phyloP scores from a whole-genome alignment of 2,888 invertebrate genomes.

The Lepidocyrtinus sp. region DNA sequence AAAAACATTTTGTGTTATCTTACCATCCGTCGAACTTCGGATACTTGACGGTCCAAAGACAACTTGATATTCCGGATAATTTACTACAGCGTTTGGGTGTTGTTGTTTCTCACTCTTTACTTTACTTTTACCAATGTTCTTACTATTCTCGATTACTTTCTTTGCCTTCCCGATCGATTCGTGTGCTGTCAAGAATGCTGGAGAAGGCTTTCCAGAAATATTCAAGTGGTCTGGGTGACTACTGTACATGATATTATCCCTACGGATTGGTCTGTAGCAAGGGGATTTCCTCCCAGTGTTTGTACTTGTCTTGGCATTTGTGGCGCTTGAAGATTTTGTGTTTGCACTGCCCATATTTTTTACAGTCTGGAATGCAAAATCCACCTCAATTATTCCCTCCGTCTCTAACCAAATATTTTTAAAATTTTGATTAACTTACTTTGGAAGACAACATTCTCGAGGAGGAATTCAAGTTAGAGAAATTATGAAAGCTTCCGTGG shows the following conservation, averaged over 20 bases:
- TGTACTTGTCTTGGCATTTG: slow-evolving; percentile 34
- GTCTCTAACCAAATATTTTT: not conserved
- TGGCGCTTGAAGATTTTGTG: not conserved
- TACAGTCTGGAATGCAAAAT: slow-evolving; percentile 16
- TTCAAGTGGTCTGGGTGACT: slow-evolving; percentile 46
- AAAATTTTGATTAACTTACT: slow-evolving; percentile 4
- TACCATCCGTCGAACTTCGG: slow-evolving; percentile 66
- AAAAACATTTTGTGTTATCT: slow-evolving; percentile 17
- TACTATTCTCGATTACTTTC: not conserved
- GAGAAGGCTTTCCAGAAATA: slow-evolving; percentile 10
- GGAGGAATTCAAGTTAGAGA: slow-evolving; percentile 14
- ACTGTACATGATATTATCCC: slow-evolving; percentile 26
- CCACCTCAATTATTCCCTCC: not conserved
- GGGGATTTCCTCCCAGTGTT: slow-evolving; percentile 4
- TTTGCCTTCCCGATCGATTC: slow-evolving; percentile 11
- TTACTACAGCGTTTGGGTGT: not conserved
- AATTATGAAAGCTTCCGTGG: slow-evolving; percentile 30
- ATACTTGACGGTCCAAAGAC: slow-evolving; percentile 65
- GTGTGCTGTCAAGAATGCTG: not conserved
- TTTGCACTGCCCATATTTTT: slow-evolving; percentile 23
- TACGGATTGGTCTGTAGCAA: not conserved
- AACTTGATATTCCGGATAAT: slow-evolving; percentile 60
- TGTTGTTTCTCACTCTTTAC: not conserved
- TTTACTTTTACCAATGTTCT: not conserved
- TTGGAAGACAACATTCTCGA: slow-evolving; percentile 40